Conservation (phyloP, 2,888 invertebrate species). For the Leptopilina drosophilae region DNA sequence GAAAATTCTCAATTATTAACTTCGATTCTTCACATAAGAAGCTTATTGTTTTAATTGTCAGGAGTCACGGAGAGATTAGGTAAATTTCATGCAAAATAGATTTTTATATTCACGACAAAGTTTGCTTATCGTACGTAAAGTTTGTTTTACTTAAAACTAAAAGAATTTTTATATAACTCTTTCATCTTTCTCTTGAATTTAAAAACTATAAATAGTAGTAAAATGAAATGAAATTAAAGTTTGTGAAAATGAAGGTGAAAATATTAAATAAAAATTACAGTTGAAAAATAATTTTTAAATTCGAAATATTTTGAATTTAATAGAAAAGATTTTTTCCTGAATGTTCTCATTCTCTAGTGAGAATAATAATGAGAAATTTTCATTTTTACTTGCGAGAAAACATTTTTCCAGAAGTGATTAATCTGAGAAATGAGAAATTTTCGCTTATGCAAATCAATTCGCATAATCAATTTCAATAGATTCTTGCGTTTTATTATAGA, state of each 20-base stretch:
- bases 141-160: too few relatives aligned
- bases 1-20: neutral
- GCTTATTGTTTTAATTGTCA: conserved; percentile 12
- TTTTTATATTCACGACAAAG: neutral
- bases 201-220: too few relatives aligned
- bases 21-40: neutral
- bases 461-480: neutral
- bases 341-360: too few relatives aligned
- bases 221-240: neutral
- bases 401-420: too few relatives aligned
- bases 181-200: too few relatives aligned
- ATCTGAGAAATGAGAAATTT: neutral
- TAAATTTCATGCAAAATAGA: conserved; percentile 15
- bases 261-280: too few relatives aligned
- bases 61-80: neutral
- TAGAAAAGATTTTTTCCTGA: too few relatives aligned
- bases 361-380: too few relatives aligned
- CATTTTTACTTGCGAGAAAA: too few relatives aligned
- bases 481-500: neutral
- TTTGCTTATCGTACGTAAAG: neutral
- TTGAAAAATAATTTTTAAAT: too few relatives aligned
- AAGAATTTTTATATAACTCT: too few relatives aligned
- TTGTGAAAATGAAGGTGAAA: neutral
- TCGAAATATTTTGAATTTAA: too few relatives aligned
- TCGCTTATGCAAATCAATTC: neutral